A percentile compares a stretch with the other conserved stretches of the same genome.
phyloP scores from a whole-genome alignment of 2,797 vertebrate species.

The Anguilla megastoma region DNA sequence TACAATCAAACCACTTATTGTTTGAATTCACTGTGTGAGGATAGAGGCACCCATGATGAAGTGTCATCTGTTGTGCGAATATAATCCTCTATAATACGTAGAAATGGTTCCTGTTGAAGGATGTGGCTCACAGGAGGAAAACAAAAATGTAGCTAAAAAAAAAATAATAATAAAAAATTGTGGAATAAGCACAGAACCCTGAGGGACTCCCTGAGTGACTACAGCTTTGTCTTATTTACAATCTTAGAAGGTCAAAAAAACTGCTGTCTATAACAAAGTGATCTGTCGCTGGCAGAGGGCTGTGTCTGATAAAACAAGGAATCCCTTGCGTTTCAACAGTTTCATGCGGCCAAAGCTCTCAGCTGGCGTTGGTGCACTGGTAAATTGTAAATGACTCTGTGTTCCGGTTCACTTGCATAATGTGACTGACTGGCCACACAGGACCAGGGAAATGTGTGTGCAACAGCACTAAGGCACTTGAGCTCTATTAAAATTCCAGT shows the following conservation, averaged over 20 bases:
- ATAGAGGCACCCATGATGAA: not conserved
- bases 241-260: slow-evolving; percentile 10
- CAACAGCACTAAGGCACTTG: not conserved
- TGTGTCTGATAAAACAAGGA: not conserved
- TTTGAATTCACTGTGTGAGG: not conserved
- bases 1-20: not conserved
- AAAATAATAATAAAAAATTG: not conserved
- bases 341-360: not conserved
- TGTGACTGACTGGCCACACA: slow-evolving; percentile 12
- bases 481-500: not conserved
- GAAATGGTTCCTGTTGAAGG: not conserved
- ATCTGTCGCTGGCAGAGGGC: not conserved
- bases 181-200: not conserved
- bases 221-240: not conserved
- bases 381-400: not conserved
- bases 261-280: not conserved
- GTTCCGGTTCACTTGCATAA: not conserved
- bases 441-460: not conserved
- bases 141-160: not conserved
- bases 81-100: not conserved
- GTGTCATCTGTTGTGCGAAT: not conserved
- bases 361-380: not conserved
- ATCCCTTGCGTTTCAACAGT: not conserved
- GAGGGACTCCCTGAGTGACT: slow-evolving; percentile 16
- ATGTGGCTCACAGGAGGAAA: not conserved